Conservation (phyloP, 1,140 invertebrate species). For the Aleiodes sp. region DNA sequence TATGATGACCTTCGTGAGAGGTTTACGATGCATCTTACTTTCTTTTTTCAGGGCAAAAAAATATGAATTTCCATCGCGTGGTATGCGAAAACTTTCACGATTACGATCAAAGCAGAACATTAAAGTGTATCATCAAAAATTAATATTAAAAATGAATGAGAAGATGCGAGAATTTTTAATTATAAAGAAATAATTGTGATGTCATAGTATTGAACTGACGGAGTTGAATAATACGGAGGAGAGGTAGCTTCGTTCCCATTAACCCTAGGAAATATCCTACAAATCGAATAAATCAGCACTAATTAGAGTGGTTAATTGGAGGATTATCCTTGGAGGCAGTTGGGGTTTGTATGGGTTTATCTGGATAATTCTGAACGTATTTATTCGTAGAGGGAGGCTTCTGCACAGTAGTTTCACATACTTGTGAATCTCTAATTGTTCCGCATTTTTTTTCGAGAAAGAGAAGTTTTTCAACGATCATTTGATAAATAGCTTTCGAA, state of each 20-base stretch:
- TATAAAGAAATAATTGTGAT: not conserved
- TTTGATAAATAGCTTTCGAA: no score
- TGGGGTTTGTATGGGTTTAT: constrained; percentile 19
- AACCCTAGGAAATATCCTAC: not conserved
- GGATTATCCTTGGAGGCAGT: constrained; percentile 31
- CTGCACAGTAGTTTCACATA: not conserved
- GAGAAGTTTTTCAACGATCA: no score
- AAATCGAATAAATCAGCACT: constrained; percentile 34
- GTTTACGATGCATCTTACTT: not conserved
- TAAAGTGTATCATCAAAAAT: constrained; percentile 3
- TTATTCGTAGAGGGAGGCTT: not conserved
- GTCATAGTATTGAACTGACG: not conserved
- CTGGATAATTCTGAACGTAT: constrained; percentile 16
- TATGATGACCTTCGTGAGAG: not conserved
- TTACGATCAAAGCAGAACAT: not conserved
- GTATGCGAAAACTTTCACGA: not conserved
- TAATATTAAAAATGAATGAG: not conserved
- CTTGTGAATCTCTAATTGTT: not conserved
- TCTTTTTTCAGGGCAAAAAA: not conserved
- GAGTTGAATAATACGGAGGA: not conserved
- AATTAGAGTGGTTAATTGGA: constrained; percentile 35
- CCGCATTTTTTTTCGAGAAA: no score
- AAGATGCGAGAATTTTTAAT: not conserved
- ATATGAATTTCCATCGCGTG: not conserved
- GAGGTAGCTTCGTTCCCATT: not conserved